Evolutionary conservation across 2,888 invertebrate genomes (phyloP).

Genomic region (Autographa gamma): DNA sequence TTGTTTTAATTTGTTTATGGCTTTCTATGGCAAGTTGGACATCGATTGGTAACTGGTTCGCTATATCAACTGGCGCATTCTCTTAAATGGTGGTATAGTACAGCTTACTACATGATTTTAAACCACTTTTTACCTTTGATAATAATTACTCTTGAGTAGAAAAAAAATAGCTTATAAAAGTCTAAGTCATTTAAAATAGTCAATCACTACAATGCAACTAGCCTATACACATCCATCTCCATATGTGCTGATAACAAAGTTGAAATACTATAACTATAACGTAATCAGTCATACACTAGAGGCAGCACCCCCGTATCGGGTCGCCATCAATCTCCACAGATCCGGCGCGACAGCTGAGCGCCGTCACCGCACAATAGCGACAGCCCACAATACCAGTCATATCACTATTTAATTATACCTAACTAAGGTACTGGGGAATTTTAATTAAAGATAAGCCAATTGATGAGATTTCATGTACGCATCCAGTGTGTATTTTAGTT

Average conservation of each 20-base stretch:
- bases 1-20: conserved; percentile 7
- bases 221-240: neutral
- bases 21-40: conserved; percentile 6
- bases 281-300: conserved; percentile 40
- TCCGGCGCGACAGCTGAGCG: conserved; percentile 51
- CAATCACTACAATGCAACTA: neutral
- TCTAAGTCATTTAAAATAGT: too few species aligned
- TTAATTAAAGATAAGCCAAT: conserved; percentile 11
- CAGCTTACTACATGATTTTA: neutral
- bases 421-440: conserved; percentile 10
- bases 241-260: neutral
- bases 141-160: too few species aligned
- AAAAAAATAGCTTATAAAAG: too few species aligned
- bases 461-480: neutral
- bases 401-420: conserved; percentile 54
- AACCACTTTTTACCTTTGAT: too few species aligned
- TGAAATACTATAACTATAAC: neutral
- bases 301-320: conserved; percentile 22
- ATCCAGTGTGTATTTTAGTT: neutral
- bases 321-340: conserved; percentile 56
- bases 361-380: conserved; percentile 42
- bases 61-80: neutral
- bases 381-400: conserved; percentile 36
- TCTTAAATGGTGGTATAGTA: neutral
- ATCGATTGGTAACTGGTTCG: neutral